Base-by-base conservation (phyloP, 2,113 vertebrate species). In the Istiophorus platypterus region DNA sequence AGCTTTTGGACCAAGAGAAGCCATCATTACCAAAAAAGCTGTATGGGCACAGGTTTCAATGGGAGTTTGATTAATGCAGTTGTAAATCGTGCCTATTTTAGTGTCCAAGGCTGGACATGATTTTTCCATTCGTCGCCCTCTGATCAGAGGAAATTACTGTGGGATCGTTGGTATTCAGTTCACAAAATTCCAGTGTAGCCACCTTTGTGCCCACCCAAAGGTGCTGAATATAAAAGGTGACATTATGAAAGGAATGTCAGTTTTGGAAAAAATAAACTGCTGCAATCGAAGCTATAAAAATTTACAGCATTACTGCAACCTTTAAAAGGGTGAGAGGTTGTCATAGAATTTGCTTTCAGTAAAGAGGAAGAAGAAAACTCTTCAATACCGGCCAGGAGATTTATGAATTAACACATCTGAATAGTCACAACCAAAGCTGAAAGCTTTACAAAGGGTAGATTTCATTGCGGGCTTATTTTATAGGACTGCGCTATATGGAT, bases 321-420 rank as follows among this genome's bases (percentile, higher is more conserved):
- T 87, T 76, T 68, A 29, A 76, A 47, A 57, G 10, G 20, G 6
- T 34, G 11, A n/a, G n/a, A 49, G 29, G 58, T 39, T 41, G 63
- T 58, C 9, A 37, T 52, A 31, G 41, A 56, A 22, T 54, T 24
- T 17, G 49, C 67, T 13, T 26, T 39, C 20, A 47, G 31, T 22
- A 24, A 17, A 22, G 49, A 54, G 29, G 18, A 24, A 24, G 24
- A 24, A 9, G 41, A 2, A 10, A 18, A 41, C 5, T 4, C n/a
- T 57, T 57, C 34, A 54, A 73, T 14, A 41, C 0, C 5, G 49
- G 5, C 20, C 47, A 2, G 37, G 41, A 39, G 20, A 45, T 34
- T 11, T n/a, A 26, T 20, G 11, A 31, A 74, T 47, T 24, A 13
- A 62, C 42, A 20, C 13, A 4, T 52, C 42, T 6, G 3, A 34